phyloP scores from a whole-genome alignment of 2,797 vertebrate genomes.

The Melanogrammus aeglefinus region DNA sequence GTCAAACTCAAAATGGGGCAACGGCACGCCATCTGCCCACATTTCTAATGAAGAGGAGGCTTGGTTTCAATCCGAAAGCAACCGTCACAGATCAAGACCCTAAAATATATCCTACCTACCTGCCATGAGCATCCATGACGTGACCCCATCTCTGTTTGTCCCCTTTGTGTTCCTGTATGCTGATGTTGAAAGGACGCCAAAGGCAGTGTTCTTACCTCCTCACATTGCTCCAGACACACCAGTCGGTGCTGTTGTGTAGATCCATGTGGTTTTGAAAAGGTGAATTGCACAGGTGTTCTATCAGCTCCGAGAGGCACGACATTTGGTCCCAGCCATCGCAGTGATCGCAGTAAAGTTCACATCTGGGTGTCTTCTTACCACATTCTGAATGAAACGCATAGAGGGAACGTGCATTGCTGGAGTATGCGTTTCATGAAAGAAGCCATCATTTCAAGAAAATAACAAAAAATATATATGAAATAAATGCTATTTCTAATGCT shows the following conservation, averaged over 20 bases:
- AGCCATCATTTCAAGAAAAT: background rate
- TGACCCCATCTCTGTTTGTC: no score
- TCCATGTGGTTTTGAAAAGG: conserved; percentile 35
- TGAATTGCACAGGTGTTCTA: fast-evolving
- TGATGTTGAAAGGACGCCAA: background rate
- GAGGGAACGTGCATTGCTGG: background rate
- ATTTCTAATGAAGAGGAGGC: no score
- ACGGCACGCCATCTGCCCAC: no score
- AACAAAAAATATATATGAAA: no score
- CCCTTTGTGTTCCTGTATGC: background rate
- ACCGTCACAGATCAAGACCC: no score
- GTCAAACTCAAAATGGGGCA: no score
- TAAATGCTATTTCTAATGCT: background rate
- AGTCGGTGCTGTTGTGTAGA: conserved; percentile 54
- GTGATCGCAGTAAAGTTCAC: fast-evolving
- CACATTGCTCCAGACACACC: conserved; percentile 71
- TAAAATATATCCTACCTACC: no score
- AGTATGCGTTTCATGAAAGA: background rate
- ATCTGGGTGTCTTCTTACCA: background rate
- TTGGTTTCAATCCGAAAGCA: no score
- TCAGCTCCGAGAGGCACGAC: conserved; percentile 32
- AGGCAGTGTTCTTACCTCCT: conserved; percentile 53
- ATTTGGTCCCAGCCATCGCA: background rate
- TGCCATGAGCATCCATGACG: no score
- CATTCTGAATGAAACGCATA: conserved; percentile 50